phyloP scores from a whole-genome alignment of 2,113 vertebrate species.

The Chrysochloris asiatica region DNA sequence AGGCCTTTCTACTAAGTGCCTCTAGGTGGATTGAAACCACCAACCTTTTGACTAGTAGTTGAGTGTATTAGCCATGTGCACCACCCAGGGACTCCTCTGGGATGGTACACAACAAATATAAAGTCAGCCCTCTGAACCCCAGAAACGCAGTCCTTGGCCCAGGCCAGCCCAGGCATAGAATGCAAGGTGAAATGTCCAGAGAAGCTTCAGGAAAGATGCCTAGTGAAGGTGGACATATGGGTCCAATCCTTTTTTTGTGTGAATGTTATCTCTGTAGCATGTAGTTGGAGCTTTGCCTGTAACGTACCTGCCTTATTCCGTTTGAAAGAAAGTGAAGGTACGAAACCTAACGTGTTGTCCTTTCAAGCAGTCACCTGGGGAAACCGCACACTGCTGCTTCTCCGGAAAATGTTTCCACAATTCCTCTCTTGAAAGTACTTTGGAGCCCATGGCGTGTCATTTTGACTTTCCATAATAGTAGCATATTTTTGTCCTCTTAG shows the following conservation, averaged over 20 bases:
- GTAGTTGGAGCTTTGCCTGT: neutral
- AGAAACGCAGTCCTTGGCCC: neutral
- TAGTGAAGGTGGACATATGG: neutral
- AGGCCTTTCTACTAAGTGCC: neutral
- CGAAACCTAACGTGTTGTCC: neutral
- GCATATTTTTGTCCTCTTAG: slow-evolving; percentile 48
- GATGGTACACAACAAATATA: neutral
- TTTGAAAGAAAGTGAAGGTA: neutral
- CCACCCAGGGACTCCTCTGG: neutral
- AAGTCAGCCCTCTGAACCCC: neutral
- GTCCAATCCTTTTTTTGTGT: neutral
- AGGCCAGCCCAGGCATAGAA: neutral
- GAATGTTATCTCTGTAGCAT: neutral
- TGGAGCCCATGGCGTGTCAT: neutral
- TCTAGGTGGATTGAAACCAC: neutral
- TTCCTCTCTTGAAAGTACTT: neutral
- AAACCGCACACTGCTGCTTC: neutral
- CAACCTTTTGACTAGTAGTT: neutral
- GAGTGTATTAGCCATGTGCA: neutral
- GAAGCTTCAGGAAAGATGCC: neutral
- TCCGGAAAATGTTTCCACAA: neutral
- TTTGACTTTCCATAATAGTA: neutral
- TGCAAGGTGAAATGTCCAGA: neutral
- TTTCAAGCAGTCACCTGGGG: neutral
- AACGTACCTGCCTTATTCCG: neutral